Evolutionary conservation across 2,888 invertebrate species (phyloP).

Genomic region (Heliconius charithonia): DNA sequence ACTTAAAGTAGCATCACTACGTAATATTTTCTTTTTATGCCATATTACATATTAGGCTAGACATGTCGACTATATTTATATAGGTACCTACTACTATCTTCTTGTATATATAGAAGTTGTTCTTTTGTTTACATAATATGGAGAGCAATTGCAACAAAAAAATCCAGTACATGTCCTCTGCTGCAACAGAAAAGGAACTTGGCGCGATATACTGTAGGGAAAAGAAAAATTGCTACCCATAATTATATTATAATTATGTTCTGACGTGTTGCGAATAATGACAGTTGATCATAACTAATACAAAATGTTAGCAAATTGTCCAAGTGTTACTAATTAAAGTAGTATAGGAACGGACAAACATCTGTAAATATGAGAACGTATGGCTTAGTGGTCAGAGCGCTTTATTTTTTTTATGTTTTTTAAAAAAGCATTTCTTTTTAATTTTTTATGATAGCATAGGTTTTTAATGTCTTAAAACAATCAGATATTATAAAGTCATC

Average conservation of each 20-base stretch:
- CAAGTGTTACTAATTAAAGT: too few species aligned
- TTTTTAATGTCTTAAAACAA: too few species aligned
- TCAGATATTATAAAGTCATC: not conserved
- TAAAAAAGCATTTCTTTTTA: too few species aligned
- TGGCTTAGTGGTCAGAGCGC: too few species aligned
- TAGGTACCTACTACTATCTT: not conserved
- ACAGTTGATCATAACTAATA: not conserved
- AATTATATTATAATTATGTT: not conserved
- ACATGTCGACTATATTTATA: constrained; percentile 1
- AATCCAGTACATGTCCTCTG: constrained; percentile 4
- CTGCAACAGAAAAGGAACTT: not conserved
- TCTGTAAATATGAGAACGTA: too few species aligned
- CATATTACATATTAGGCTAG: constrained; percentile 9
- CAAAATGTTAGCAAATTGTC: not conserved
- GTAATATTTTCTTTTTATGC: not conserved
- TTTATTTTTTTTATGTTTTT: too few species aligned
- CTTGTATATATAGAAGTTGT: not conserved
- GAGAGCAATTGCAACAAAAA: not conserved
- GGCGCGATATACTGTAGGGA: not conserved
- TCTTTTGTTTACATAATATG: constrained; percentile 21
- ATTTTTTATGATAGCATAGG: too few species aligned
- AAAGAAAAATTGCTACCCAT: not conserved
- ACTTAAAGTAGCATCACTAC: not conserved
- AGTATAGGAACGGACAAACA: too few species aligned
- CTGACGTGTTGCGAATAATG: not conserved